A percentile compares a stretch with the other conserved stretches of the same genome.
phyloP scores from a whole-genome alignment of 2,113 vertebrate species.

The Phocoena phocoena region DNA sequence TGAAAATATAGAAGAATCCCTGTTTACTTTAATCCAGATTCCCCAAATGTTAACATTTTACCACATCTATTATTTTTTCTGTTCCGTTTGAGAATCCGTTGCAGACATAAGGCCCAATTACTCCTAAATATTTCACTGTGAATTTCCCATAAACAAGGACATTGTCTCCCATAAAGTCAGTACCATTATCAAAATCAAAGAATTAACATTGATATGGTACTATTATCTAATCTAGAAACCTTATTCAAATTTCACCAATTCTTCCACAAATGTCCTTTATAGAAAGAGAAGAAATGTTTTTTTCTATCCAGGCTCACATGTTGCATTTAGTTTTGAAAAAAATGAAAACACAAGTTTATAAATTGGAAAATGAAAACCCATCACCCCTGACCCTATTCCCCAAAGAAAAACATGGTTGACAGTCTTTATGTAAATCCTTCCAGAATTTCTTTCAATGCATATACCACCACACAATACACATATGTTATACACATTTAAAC shows the following conservation, averaged over 20 bases:
- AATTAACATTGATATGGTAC: background rate
- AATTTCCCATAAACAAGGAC: background rate
- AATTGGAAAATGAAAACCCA: background rate
- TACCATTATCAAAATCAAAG: slow-evolving; percentile 12
- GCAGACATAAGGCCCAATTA: background rate
- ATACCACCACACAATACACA: background rate
- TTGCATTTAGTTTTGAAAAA: background rate
- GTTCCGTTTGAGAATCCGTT: background rate
- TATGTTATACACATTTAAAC: background rate
- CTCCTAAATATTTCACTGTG: background rate
- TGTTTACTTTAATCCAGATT: background rate
- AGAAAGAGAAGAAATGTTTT: background rate
- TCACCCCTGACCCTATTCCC: background rate
- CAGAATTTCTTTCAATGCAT: background rate
- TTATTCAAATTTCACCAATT: background rate
- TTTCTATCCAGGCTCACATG: background rate
- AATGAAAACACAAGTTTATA: slow-evolving; percentile 3
- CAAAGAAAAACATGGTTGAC: background rate
- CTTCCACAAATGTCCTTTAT: background rate
- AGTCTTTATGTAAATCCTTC: background rate
- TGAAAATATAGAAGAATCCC: background rate
- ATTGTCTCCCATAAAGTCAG: background rate
- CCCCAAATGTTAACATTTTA: background rate
- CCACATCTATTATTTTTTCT: background rate
- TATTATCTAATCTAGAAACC: slow-evolving; percentile 32